Conservation (phyloP, 2,113 vertebrate genomes). For the Camarhynchus parvulus region DNA sequence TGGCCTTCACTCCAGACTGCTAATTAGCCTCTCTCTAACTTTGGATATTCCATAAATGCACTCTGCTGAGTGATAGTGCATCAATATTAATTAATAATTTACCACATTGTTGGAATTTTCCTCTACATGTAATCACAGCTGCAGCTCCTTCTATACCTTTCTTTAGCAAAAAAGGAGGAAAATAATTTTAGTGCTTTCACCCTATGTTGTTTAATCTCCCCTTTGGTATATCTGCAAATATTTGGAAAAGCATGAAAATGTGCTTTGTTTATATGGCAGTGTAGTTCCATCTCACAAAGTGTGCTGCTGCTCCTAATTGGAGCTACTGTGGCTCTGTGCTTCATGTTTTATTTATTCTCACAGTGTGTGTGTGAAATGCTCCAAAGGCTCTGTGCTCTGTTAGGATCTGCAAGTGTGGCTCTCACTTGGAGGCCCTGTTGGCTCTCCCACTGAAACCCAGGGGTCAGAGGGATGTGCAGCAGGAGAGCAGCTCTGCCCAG, state of each 20-base stretch:
- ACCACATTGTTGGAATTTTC: constrained; percentile 60
- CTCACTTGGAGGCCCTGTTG: background rate
- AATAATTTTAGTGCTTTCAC: background rate
- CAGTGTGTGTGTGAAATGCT: background rate
- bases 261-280: background rate
- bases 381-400: background rate
- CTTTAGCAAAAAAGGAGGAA: background rate
- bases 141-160: constrained; percentile 27
- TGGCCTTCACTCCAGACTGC: constrained; percentile 34
- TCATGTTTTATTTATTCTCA: constrained; percentile 33
- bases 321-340: background rate
- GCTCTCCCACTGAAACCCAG: background rate
- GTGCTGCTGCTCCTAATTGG: background rate
- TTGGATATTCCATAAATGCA: constrained; percentile 63
- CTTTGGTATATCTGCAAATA: constrained; percentile 8
- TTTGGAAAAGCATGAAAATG: background rate
- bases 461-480: background rate
- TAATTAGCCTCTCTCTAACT: constrained; percentile 57
- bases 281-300: background rate
- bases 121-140: constrained; percentile 66
- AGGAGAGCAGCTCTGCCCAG: background rate
- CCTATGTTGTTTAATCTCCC: background rate
- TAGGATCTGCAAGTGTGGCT: background rate
- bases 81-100: constrained; percentile 78
- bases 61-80: constrained; percentile 46